phyloP scores from a whole-genome alignment of 2,113 vertebrate genomes.

The Gasterosteus aculeatus region DNA sequence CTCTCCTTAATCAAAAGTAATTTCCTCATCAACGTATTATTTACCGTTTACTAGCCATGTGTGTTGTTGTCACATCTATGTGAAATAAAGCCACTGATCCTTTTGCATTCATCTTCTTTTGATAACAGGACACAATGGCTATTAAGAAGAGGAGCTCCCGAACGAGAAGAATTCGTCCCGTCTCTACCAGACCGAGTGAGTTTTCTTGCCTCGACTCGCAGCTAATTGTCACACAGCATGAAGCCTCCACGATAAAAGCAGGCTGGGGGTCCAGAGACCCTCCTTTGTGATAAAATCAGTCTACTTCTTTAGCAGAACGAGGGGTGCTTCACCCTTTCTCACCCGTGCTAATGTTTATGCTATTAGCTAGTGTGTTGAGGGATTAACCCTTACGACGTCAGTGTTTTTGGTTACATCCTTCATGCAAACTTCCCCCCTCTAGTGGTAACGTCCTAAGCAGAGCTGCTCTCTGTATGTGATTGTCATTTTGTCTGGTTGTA shows the following conservation, averaged over 20 bases:
- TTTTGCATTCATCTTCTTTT: conserved; percentile 11
- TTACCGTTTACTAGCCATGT: not conserved
- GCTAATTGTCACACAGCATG: not conserved
- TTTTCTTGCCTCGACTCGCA: conserved; percentile 15
- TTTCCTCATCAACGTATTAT: not conserved
- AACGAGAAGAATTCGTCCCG: conserved; percentile 88
- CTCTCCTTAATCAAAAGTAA: not conserved
- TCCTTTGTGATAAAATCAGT: not conserved
- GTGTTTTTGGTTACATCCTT: not conserved
- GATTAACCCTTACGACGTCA: not conserved
- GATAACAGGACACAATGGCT: conserved; percentile 88
- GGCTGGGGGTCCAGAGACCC: not conserved
- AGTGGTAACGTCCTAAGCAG: not conserved
- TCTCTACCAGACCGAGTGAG: conserved; percentile 91
- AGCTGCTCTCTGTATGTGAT: not conserved
- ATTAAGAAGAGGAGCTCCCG: conserved; percentile 89
- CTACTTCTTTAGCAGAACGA: not conserved
- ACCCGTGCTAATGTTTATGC: not conserved
- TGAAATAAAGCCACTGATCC: conserved; percentile 7
- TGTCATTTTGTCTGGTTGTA: conserved; percentile 35
- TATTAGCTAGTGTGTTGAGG: not conserved
- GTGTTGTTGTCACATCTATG: not conserved
- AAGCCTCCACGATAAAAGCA: conserved; percentile 3
- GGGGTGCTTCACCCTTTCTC: not conserved
- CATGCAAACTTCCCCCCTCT: not conserved